Percentiles rank a stretch among this genome's conserved stretches.
phyloP scores from a whole-genome alignment of 2,888 invertebrate species.

The Drosophila barbarae region DNA sequence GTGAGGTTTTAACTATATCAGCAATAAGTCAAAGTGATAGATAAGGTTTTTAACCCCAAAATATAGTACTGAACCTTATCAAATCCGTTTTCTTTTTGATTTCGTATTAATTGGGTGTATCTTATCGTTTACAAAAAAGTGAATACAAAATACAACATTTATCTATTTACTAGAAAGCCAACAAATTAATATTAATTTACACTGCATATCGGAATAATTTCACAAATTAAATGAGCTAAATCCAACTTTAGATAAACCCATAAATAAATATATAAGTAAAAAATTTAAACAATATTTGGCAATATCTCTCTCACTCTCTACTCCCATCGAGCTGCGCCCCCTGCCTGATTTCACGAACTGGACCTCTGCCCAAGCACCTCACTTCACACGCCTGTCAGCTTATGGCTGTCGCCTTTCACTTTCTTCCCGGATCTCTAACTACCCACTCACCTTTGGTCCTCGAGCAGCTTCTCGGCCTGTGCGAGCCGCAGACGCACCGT shows the following conservation, averaged over 20 bases:
- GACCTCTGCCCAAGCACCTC: constrained; percentile 1
- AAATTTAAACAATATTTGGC: background rate
- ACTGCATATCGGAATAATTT: too few species aligned
- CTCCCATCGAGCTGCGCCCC: background rate
- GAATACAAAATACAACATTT: background rate
- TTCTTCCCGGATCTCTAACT: constrained; percentile 19
- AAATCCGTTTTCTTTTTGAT: background rate
- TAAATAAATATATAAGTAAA: background rate
- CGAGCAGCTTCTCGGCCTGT: constrained; percentile 85
- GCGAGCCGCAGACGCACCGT: constrained; percentile 88
- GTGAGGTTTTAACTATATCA: background rate
- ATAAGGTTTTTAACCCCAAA: background rate
- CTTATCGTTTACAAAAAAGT: too few species aligned
- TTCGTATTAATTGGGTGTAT: background rate
- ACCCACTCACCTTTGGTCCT: constrained; percentile 84
- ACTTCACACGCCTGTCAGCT: constrained; percentile 15
- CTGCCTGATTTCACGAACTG: constrained; percentile 1
- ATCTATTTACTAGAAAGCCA: background rate
- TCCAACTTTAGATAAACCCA: background rate
- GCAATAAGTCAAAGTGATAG: background rate
- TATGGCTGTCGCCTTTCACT: constrained; percentile 26
- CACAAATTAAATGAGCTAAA: background rate
- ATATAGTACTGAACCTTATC: background rate
- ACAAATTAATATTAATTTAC: background rate
- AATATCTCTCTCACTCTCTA: background rate